phyloP scores from a whole-genome alignment of 2,888 invertebrate genomes.

The Zaprionus bogoriensis region DNA sequence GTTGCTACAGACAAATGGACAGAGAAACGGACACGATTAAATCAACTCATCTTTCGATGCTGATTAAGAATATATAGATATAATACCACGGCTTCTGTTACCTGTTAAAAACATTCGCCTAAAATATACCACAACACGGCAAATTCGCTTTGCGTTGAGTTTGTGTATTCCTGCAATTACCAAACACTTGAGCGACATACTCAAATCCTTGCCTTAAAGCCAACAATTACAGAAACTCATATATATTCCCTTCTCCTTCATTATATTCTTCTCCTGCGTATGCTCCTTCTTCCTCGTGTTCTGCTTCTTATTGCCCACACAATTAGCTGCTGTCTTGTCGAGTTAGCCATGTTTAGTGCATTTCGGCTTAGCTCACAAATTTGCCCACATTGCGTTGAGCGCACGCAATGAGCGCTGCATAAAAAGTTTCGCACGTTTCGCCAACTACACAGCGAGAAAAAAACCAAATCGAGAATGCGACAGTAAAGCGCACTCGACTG shows the following conservation, averaged over 20 bases:
- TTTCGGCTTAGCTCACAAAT: conserved; percentile 34
- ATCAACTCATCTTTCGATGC: no score
- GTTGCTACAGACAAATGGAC: no score
- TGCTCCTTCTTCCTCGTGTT: neutral
- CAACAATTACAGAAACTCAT: conserved; percentile 53
- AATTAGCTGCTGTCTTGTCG: conserved; percentile 23
- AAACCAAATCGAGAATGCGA: no score
- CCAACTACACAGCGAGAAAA: neutral
- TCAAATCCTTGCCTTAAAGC: conserved; percentile 48
- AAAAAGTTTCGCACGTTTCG: conserved; percentile 44
- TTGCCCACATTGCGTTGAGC: conserved; percentile 55
- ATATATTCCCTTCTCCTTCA: neutral
- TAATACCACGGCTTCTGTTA: no score
- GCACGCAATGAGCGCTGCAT: conserved; percentile 60
- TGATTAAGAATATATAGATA: no score
- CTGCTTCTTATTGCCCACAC: neutral
- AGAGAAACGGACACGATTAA: no score
- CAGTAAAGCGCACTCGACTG: no score
- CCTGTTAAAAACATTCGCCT: no score
- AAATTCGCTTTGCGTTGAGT: neutral
- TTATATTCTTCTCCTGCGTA: neutral
- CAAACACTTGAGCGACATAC: conserved; percentile 51
- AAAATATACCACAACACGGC: no score
- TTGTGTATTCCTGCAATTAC: conserved; percentile 41
- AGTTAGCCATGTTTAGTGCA: conserved; percentile 53